These are phyloP conservation scores for Luffia ferchaultella DNA, from an alignment of 2,888 invertebrate genomes.

Conservation along the genomic window DNA sequence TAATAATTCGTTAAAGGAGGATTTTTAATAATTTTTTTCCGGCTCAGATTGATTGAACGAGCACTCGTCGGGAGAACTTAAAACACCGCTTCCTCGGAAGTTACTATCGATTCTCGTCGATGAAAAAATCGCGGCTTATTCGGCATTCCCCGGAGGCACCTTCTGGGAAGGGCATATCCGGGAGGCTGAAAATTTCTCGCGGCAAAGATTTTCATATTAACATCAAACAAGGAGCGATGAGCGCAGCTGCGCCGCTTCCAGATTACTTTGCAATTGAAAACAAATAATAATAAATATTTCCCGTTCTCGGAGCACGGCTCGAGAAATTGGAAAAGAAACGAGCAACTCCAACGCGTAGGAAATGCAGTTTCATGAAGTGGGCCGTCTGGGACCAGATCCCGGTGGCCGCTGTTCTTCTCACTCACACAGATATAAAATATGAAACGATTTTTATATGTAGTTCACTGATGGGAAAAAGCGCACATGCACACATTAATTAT, in stretches of 20 bases:
- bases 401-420: too few species aligned
- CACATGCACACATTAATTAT: too few species aligned
- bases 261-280: constrained; percentile 25
- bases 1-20: too few species aligned
- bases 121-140: not conserved
- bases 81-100: not conserved
- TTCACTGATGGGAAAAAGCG: too few species aligned
- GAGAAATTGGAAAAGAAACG: not conserved
- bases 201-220: not conserved
- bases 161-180: not conserved
- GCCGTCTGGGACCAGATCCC: not conserved
- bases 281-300: constrained; percentile 20
- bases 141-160: not conserved
- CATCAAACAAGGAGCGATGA: not conserved
- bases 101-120: not conserved
- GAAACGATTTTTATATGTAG: too few species aligned
- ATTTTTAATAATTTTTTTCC: not conserved
- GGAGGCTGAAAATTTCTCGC: not conserved
- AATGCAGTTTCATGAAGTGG: not conserved
- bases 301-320: not conserved
- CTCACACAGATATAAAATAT: too few species aligned
- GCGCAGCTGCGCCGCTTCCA: constrained; percentile 18
- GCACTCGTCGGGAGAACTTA: too few species aligned
- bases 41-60: not conserved
- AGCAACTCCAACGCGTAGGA: not conserved